Conservation (phyloP, 2,797 vertebrate genomes). For the Xerus rutilus region DNA sequence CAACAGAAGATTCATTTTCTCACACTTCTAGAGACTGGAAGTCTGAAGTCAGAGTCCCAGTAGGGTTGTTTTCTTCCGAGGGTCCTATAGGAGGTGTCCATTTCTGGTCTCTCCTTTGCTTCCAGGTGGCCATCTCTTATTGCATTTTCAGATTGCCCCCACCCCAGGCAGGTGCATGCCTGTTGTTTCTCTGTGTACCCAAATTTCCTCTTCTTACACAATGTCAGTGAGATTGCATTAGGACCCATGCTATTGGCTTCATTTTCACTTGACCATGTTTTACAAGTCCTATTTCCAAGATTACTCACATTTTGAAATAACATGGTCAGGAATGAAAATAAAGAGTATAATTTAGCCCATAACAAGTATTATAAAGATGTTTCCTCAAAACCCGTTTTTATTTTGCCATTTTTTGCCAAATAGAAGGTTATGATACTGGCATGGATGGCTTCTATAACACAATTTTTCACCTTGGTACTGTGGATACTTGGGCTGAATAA, state of each 20-base stretch:
- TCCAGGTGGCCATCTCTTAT: not conserved
- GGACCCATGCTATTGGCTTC: not conserved
- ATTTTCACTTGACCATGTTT: not conserved
- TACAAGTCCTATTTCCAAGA: not conserved
- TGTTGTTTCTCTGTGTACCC: not conserved
- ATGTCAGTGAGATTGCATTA: not conserved
- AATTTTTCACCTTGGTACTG: not conserved
- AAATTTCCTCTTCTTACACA: not conserved
- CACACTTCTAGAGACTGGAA: not conserved
- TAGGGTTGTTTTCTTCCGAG: not conserved
- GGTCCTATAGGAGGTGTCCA: too few relatives aligned
- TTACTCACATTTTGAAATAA: not conserved
- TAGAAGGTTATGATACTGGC: not conserved
- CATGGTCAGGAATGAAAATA: not conserved
- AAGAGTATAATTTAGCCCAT: not conserved
- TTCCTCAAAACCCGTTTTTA: not conserved
- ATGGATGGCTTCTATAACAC: not conserved
- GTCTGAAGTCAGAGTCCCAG: not conserved
- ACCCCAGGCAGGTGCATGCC: too few relatives aligned
- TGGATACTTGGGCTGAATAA: fast-evolving
- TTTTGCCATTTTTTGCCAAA: not conserved
- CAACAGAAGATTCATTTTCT: not conserved
- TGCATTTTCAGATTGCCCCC: not conserved
- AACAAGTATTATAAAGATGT: not conserved
- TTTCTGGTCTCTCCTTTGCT: not conserved